Conservation (phyloP, 64 coral and sea anemone species). For the Platygyra sinensis region DNA sequence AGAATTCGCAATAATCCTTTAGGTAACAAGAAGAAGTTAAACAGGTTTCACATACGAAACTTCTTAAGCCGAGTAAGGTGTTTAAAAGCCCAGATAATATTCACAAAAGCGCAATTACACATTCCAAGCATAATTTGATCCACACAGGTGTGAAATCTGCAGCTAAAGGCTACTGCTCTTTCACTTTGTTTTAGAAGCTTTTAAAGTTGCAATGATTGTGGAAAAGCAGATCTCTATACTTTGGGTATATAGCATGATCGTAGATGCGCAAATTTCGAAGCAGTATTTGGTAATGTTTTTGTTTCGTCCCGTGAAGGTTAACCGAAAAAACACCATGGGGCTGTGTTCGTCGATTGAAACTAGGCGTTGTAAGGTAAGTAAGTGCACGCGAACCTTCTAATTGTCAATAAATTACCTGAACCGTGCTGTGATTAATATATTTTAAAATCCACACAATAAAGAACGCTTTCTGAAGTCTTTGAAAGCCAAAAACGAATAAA, state of each 20-base stretch:
- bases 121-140: not conserved
- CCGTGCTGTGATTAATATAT: not conserved
- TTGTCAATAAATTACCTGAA: not conserved
- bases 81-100: not conserved
- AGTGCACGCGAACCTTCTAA: not conserved
- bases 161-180: not conserved
- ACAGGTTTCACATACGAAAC: not conserved
- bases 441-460: not conserved
- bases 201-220: not conserved
- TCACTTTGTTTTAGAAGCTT: not conserved
- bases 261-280: not conserved
- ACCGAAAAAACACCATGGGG: not conserved
- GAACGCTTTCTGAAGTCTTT: not conserved
- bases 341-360: not conserved
- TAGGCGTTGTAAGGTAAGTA: not conserved
- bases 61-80: not conserved
- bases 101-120: not conserved
- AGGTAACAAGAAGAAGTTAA: not conserved
- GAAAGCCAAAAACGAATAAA: not conserved
- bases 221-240: not conserved
- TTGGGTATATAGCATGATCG: not conserved
- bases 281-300: slow-evolving; percentile 1
- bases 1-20: not conserved
- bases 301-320: not conserved
- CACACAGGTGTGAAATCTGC: not conserved